Base-by-base conservation (phyloP, 2,888 invertebrate species). In the Cheilosia pagana region DNA sequence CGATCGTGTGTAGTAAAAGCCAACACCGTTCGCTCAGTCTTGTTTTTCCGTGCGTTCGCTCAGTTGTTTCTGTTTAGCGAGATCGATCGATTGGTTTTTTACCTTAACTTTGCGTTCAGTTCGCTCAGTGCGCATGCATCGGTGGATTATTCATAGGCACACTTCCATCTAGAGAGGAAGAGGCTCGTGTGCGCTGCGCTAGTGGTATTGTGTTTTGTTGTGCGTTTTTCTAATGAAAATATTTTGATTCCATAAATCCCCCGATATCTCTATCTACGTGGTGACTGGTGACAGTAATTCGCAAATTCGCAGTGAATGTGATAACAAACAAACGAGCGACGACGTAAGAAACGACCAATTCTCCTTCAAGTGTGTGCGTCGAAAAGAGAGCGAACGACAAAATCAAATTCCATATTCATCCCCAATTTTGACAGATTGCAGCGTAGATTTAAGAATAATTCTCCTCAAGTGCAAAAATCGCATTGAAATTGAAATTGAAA, bases 131-230 rank as follows among this genome's bases (percentile, higher is more conserved):
- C 85, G 85, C 81, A 81, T 81, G 86, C 81, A 86, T 86, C 88
- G 88, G 65, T 87, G 88, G 89, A 89, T 89, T 91, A 91, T 90
- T 91, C 89, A 89, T 88, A 89, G 90, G 89, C 90, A 90, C 90
- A 90, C 89, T 90, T 91, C 91, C 91, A 91, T 90, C 90, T 91
- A 89, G 89, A 91, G 90, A 90, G 90, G 91, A 91, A 86, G 76
- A 81, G 67, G 52, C 55, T 86, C 72, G 86, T 81, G 71, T 82
- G 70, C 62, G 70, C 62, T 77, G 83, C 71, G 75, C 81, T 67
- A 72, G 48, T 35, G 43, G 41, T 75, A 35, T 28, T 62, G 41
- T 74, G 19, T 45, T 65, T 31, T 72, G 23, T 72, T 71, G 72
- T 74, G 71, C 57, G 63, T 39, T 52, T 76, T 67, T 76, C 28